Evolutionary conservation across 2,888 invertebrate species (phyloP), one percentile per base, ranked within the genome.

Genomic region (Diogma glabrata): DNA sequence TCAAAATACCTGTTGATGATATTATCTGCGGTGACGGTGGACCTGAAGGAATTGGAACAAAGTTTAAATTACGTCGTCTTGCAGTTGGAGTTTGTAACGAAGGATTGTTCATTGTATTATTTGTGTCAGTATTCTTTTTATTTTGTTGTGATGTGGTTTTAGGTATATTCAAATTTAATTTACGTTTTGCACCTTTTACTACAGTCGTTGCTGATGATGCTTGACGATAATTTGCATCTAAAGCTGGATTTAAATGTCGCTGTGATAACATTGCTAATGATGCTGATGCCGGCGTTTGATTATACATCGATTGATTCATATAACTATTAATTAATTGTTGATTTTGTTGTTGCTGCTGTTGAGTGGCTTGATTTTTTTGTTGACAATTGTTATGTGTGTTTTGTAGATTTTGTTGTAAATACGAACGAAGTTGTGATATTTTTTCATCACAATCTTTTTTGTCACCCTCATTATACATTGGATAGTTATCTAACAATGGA

Each of bases 21-120:
- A 19, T 2, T 17, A 47, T 28, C 20, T 48, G 19, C 2, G 82
- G 82, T 2, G 82, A 82, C 60, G 78, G 79, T 40, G 82, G 79
- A n/a, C 81, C 81, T 8, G 87, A 87, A 28, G 88, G 87, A 62
- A 91, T 91, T 0, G 90, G 90, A 24, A 85, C 84, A 62, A 91
- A 91, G 66, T 84, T 87, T 64, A 87, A 90, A 63, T 85, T 84
- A 64, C 85, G 82, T 46, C 85, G 78, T 54, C 84, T 75, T 40
- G 85, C 81, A 55, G 84, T 87, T 9, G 85, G 86, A 70, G 84
- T 84, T 56, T 82, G 82, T 1, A 84, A 84, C 20, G 17, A 19
- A 22, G 20, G 33, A 30, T 30, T 30, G 8, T 14, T 14, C 8
- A 14, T 36, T 19, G 20, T 20, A 30, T 30, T 30, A 30, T 30